Evolutionary conservation across 2,113 vertebrate genomes (phyloP).

Genomic region (Cervus canadensis): DNA sequence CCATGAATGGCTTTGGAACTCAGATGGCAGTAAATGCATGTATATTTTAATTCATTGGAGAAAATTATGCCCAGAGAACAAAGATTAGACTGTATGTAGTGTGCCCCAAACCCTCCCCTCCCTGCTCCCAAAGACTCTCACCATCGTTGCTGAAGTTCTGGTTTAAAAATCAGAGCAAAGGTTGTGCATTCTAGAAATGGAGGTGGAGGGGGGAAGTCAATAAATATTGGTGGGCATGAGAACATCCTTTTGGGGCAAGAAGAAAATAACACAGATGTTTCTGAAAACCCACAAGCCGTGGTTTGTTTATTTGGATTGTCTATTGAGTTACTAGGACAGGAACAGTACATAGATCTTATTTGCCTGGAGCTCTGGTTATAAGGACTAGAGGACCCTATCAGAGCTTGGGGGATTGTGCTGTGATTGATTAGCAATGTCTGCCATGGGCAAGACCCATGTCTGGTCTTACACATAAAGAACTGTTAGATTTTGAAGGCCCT

Average conservation of each 20-base stretch:
- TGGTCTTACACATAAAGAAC: neutral
- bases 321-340: neutral
- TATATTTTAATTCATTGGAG: neutral
- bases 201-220: neutral
- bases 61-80: conserved; percentile 3
- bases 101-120: neutral
- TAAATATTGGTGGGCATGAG: neutral
- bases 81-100: neutral
- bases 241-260: neutral
- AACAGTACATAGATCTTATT: neutral
- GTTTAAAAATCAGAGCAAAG: neutral
- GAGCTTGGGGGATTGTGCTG: neutral
- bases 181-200: neutral
- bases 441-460: neutral
- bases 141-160: neutral
- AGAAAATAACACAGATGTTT: neutral
- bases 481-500: neutral
- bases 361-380: neutral
- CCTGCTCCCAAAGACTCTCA: neutral
- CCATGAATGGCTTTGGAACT: neutral
- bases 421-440: neutral
- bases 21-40: neutral
- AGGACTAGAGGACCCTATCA: neutral
- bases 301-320: neutral
- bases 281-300: neutral